These are phyloP conservation scores for Phallusia fumigata DNA, from an alignment of 23 tunicate species.

Conservation along the genomic window DNA sequence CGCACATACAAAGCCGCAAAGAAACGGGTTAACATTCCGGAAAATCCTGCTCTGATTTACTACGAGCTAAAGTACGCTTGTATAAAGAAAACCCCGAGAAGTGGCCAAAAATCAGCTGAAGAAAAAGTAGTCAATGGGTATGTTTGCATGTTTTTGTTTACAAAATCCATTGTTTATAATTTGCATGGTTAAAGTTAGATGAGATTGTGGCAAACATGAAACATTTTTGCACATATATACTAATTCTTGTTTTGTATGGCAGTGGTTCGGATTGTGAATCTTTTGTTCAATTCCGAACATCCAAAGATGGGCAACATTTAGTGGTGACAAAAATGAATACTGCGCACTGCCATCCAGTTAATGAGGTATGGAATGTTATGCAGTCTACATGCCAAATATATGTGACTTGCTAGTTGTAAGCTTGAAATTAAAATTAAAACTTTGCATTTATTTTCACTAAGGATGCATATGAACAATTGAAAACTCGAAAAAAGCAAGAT, in stretches of 20 bases:
- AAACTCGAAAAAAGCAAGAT: neutral
- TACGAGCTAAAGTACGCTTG: neutral
- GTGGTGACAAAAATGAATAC: neutral
- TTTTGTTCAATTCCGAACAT: neutral
- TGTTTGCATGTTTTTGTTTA: no score
- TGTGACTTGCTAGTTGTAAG: no score
- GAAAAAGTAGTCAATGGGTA: neutral
- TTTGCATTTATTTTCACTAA: neutral
- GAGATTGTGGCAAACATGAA: neutral
- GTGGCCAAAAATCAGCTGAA: neutral
- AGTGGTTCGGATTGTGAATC: neutral
- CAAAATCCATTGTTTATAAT: no score
- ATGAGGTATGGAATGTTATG: no score
- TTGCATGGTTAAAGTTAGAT: no score
- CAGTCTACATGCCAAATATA: no score
- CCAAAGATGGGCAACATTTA: neutral
- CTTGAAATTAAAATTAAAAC: no score
- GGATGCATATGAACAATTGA: neutral
- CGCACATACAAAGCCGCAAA: neutral
- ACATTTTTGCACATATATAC: no score
- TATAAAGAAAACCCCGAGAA: neutral
- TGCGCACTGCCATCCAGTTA: neutral
- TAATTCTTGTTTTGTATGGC: neutral
- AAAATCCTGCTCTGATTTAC: neutral
- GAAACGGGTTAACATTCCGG: conserved; percentile 2